Conservation (phyloP, 1,140 invertebrate genomes). For the Scylla paramamosain region DNA sequence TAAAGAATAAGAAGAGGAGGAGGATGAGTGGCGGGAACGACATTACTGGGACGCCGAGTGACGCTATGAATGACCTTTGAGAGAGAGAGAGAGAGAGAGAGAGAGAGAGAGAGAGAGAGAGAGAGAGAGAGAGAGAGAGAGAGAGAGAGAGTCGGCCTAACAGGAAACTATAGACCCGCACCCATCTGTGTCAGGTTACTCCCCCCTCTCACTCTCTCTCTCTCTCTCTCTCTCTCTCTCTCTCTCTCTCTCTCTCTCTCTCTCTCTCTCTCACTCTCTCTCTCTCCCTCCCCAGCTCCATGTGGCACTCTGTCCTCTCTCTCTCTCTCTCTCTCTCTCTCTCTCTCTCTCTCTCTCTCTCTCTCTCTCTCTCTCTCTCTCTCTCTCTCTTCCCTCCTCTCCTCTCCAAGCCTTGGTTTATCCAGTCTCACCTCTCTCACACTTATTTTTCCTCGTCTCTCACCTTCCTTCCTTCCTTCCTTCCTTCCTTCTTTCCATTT, state of each 20-base stretch:
- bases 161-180: conserved; percentile 42
- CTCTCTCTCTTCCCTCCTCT: too few species aligned
- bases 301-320: not conserved
- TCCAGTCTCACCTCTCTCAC: not conserved
- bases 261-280: not conserved
- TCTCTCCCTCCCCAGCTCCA: not conserved
- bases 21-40: too few species aligned
- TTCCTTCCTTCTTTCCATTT: not conserved
- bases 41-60: too few species aligned
- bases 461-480: not conserved
- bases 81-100: not conserved
- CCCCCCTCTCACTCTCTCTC: conserved; percentile 18
- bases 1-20: not conserved
- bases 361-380: not conserved
- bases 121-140: conserved; percentile 53
- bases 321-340: not conserved
- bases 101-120: conserved; percentile 48
- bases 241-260: not conserved
- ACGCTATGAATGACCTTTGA: too few species aligned
- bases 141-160: not conserved
- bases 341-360: too few species aligned
- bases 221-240: not conserved
- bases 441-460: not conserved
- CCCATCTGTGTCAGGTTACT: conserved; percentile 35
- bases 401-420: not conserved